Evolutionary conservation across 2,113 vertebrate genomes (phyloP), one percentile per base, ranked within the genome.

Genomic region (Eudorcas thomsonii): DNA sequence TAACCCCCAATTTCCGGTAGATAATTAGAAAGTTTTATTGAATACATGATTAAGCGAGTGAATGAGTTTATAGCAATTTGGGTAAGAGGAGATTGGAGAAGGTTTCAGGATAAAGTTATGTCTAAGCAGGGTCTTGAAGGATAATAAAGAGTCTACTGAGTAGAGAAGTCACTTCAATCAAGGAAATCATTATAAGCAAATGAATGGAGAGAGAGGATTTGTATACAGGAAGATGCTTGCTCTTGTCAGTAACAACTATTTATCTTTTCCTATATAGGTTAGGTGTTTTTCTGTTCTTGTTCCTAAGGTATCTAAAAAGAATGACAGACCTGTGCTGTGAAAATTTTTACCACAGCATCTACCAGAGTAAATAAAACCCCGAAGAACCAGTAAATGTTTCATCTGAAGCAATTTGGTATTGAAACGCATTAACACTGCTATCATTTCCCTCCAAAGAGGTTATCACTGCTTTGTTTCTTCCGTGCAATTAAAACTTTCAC

Each of bases 401-500:
- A 67, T 96, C 55, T 95, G 57, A 78, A 98, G 87, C 62, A 98
- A 91, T 98, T 98, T 62, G 95, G 85, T 15, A 4, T 52, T 82
- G 88, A 97, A 90, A 98, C 85, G 67, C 90, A 98, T 52, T 98
- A 98, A 98, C 3, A 0, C 10, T 4, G 2, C n/a, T 98, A 62
- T 94, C 91, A 93, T 39, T 96, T 97, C 50, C 52, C 71, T 98
- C 96, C 96, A 48, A 93, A 85, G 45, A 74, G 50, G 23, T 57
- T 82, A 43, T 97, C 96, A 98, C 91, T 98, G 25, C 77, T 28
- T 88, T 92, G 50, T 92, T 90, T 96, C 95, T 98, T 93, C 94
- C 90, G n/a, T n/a, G 54, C 97, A 98, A 98, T 98, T 96, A 98
- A 97, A 98, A 97, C 80, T 43, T 88, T 97, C 71, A 86, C 57